Evolutionary conservation across 2,113 vertebrate genomes (phyloP).

Genomic region (Sakesphorus luctuosus): DNA sequence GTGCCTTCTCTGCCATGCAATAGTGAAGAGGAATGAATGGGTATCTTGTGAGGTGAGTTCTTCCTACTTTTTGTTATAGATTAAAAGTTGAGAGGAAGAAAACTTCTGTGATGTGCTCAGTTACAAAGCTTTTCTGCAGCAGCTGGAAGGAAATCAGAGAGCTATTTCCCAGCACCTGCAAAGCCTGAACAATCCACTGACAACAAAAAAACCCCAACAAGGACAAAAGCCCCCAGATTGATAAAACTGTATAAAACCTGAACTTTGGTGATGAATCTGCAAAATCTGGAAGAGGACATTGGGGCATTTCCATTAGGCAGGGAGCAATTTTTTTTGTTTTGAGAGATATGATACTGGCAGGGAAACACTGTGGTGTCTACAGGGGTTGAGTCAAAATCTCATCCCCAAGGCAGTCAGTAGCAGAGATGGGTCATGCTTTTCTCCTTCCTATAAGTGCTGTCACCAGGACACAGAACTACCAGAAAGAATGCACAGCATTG

Average conservation of each 20-base stretch:
- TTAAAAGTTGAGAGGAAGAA: neutral
- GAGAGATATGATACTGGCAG: neutral
- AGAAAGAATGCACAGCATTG: neutral
- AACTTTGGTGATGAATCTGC: neutral
- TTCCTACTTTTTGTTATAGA: neutral
- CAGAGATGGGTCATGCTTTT: neutral
- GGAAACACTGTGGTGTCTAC: neutral
- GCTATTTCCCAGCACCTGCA: neutral
- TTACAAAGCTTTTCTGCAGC: neutral
- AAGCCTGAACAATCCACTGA: neutral
- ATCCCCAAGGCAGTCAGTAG: neutral
- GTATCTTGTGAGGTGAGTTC: neutral
- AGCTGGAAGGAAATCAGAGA: neutral
- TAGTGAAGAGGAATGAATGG: neutral
- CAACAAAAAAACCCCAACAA: neutral
- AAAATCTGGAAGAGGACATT: neutral
- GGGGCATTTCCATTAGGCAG: neutral
- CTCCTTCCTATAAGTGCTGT: neutral
- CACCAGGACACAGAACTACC: neutral
- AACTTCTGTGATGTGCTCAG: neutral
- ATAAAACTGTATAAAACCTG: neutral
- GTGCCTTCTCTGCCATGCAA: neutral
- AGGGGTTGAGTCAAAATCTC: neutral
- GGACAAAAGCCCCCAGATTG: neutral
- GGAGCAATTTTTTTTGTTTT: neutral